Evolutionary conservation across 2,113 vertebrate genomes (phyloP).

Genomic region (Alligator sinensis): DNA sequence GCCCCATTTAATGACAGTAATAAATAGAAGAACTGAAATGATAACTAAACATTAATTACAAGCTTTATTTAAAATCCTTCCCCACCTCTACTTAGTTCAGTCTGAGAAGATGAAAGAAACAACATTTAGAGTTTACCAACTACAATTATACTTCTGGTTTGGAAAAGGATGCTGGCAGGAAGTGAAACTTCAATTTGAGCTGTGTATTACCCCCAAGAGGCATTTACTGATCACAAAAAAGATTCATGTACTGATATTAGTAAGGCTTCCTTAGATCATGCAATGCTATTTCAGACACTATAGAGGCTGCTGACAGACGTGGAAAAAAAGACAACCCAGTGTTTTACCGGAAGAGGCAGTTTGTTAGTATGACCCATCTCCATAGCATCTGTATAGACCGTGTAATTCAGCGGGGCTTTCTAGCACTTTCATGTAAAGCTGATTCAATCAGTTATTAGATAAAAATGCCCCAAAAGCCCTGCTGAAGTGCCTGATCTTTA

Average conservation of each 20-base stretch:
- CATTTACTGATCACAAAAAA: background rate
- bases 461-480: too few relatives aligned
- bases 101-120: background rate
- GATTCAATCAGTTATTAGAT: too few relatives aligned
- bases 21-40: background rate
- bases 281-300: too few relatives aligned
- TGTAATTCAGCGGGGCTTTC: too few relatives aligned
- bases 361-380: too few relatives aligned
- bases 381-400: too few relatives aligned
- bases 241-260: background rate
- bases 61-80: background rate
- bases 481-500: too few relatives aligned
- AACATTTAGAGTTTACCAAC: background rate
- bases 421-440: too few relatives aligned
- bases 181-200: background rate
- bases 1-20: background rate
- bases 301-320: too few relatives aligned
- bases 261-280: background rate
- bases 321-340: too few relatives aligned
- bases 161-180: background rate
- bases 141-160: background rate
- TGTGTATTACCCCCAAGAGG: background rate
- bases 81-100: background rate
- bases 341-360: too few relatives aligned
- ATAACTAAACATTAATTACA: background rate